phyloP scores from a whole-genome alignment of 2,113 vertebrate species.

The Ctenodactylus gundi region DNA sequence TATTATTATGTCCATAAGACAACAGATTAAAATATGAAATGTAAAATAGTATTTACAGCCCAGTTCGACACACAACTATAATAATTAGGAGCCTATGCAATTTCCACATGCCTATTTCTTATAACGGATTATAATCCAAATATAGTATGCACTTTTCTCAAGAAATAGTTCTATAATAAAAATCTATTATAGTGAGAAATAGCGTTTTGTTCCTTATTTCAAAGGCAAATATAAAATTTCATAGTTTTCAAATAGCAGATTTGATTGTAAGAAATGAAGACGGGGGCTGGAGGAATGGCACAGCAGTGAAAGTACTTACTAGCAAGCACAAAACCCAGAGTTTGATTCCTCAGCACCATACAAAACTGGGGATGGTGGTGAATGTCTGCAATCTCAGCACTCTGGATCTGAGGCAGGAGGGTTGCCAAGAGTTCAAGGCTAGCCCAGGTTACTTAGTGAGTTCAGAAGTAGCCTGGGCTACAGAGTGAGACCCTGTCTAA shows the following conservation, averaged over 20 bases:
- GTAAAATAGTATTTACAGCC: neutral
- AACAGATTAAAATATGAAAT: neutral
- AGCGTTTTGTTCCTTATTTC: neutral
- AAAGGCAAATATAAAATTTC: neutral
- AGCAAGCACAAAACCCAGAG: no score
- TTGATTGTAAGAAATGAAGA: neutral
- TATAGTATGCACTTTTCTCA: neutral
- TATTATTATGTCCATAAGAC: neutral
- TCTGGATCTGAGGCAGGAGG: no score
- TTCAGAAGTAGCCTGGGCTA: no score
- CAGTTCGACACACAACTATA: neutral
- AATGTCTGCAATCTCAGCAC: no score
- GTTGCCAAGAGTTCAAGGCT: no score
- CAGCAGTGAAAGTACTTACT: no score
- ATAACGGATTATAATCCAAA: neutral
- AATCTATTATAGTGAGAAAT: neutral
- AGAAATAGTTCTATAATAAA: neutral
- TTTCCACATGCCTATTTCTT: neutral
- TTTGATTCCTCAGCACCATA: no score
- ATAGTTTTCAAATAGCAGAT: neutral
- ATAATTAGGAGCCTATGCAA: neutral
- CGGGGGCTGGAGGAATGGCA: no score
- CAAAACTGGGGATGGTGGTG: no score
- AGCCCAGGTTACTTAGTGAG: no score
- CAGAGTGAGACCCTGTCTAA: no score